Evolutionary conservation across 2,888 invertebrate genomes (phyloP).

Genomic region (Torymus tubicola): DNA sequence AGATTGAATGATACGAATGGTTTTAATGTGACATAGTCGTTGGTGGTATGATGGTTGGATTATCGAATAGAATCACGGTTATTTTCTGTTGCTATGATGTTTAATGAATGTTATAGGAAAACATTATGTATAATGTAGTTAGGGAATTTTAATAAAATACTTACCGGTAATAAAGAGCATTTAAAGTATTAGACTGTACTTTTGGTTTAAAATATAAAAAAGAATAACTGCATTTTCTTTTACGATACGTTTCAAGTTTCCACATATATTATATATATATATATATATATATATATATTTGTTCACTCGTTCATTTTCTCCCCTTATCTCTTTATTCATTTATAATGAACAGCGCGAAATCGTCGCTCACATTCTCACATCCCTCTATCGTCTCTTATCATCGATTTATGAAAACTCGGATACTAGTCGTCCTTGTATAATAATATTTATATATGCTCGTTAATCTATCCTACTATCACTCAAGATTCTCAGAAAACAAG

Average conservation of each 20-base stretch:
- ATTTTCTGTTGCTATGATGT: background rate
- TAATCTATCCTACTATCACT: constrained; percentile 46
- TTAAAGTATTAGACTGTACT: background rate
- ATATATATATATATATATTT: background rate
- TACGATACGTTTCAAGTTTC: constrained; percentile 40
- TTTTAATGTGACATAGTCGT: too few species aligned
- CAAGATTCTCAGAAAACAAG: constrained; percentile 17
- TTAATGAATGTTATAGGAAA: too few species aligned
- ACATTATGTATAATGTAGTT: too few species aligned
- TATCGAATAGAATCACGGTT: background rate
- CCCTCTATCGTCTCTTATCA: constrained; percentile 41
- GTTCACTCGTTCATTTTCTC: constrained; percentile 15
- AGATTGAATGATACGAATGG: too few species aligned
- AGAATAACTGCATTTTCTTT: constrained; percentile 11
- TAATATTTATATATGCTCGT: constrained; percentile 56
- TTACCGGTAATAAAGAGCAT: background rate
- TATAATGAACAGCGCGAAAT: constrained; percentile 15
- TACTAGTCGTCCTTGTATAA: constrained; percentile 59
- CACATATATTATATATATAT: background rate
- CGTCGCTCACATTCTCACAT: constrained; percentile 33
- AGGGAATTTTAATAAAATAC: background rate
- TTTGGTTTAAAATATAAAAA: too few species aligned
- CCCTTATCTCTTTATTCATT: constrained; percentile 12
- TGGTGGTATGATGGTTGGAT: too few species aligned
- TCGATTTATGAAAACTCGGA: constrained; percentile 52